Conservation (phyloP, 2,113 vertebrate genomes). For the Cyanocitta stelleri region DNA sequence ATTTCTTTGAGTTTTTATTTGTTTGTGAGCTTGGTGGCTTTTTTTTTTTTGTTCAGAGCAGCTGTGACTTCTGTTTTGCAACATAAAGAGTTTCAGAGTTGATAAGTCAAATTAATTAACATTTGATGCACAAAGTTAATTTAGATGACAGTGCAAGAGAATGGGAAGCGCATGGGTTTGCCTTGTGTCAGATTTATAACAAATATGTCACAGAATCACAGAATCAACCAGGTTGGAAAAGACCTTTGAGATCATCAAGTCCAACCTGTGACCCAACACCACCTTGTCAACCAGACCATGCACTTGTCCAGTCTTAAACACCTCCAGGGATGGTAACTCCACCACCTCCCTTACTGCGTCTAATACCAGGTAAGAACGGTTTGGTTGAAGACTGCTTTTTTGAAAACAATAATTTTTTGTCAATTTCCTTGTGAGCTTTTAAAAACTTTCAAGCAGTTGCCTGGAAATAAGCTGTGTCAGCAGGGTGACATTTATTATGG, state of each 20-base stretch:
- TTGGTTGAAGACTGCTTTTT: background rate
- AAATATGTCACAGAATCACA: background rate
- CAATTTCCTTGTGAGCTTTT: background rate
- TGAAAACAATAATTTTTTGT: background rate
- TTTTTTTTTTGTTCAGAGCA: background rate
- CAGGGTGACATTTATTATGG: background rate
- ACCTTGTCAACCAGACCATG: background rate
- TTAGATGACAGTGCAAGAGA: background rate
- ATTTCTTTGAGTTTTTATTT: background rate
- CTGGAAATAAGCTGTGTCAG: background rate
- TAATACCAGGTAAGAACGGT: background rate
- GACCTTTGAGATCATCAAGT: background rate
- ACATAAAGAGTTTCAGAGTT: background rate
- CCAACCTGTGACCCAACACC: background rate
- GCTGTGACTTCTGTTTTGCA: background rate
- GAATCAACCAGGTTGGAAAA: background rate
- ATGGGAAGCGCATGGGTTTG: background rate
- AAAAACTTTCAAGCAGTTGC: background rate
- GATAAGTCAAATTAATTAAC: background rate
- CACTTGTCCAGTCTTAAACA: background rate
- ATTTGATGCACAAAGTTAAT: background rate
- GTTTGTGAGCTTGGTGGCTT: background rate
- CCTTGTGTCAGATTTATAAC: background rate
- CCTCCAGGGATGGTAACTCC: accelerated
- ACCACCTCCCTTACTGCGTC: background rate